These are phyloP conservation scores for Blastobasis adustella DNA, from an alignment of 2,888 invertebrate genomes.

Conservation along the genomic window DNA sequence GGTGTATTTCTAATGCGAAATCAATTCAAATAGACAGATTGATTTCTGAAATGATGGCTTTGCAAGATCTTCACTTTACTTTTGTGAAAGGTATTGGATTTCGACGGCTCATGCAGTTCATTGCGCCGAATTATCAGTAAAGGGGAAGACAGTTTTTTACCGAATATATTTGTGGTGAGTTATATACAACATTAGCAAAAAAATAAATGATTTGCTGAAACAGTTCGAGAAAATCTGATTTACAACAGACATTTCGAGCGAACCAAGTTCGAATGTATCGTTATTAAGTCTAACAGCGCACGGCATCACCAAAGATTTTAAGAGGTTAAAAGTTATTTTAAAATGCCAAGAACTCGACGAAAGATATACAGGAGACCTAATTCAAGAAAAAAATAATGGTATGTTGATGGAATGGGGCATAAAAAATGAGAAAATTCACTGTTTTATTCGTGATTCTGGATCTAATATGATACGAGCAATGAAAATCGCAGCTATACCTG, in stretches of 20 bases:
- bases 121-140: conserved; percentile 17
- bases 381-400: conserved; percentile 5
- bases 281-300: conserved; percentile 11
- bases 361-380: conserved; percentile 11
- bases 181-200: conserved; percentile 14
- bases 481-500: conserved; percentile 2
- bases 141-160: conserved; percentile 16
- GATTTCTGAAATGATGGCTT: no score
- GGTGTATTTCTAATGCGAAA: no score
- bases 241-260: conserved; percentile 15
- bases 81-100: no score
- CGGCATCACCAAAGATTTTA: conserved; percentile 8
- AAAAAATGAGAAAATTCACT: conserved; percentile 5
- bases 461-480: conserved; percentile 10
- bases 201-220: conserved; percentile 16
- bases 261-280: conserved; percentile 12
- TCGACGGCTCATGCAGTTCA: conserved; percentile 12
- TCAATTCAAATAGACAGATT: no score
- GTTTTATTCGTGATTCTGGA: conserved; percentile 6
- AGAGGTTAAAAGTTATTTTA: conserved; percentile 7
- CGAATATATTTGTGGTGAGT: conserved; percentile 14
- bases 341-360: conserved; percentile 5
- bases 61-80: no score
- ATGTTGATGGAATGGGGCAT: conserved; percentile 5
- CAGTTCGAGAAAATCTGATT: conserved; percentile 16